Evolutionary conservation across 2,888 invertebrate species (phyloP).

Genomic region (Torymus aiolomorphi): DNA sequence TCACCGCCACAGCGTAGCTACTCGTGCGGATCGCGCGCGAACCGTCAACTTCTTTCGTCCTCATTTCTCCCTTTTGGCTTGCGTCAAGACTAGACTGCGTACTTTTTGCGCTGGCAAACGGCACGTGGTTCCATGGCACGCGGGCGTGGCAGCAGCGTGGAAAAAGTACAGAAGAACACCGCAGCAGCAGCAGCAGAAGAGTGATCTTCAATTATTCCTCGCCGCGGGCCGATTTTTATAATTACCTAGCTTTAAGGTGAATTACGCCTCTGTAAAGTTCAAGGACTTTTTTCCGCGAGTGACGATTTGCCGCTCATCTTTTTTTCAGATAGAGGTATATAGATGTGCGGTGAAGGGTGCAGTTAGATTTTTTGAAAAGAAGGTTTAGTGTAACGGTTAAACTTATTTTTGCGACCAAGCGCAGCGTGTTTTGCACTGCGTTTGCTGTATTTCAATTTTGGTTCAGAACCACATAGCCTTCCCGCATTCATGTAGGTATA

Average conservation of each 20-base stretch:
- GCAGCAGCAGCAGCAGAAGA: too few species aligned
- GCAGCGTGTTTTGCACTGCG: too few species aligned
- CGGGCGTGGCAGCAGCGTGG: constrained; percentile 16
- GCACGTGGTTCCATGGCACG: constrained; percentile 16
- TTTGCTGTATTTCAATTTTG: too few species aligned
- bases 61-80: too few species aligned
- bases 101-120: constrained; percentile 31
- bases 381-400: too few species aligned
- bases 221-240: constrained; percentile 26
- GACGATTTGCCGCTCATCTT: background rate
- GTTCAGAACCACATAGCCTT: too few species aligned
- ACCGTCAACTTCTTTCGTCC: constrained; percentile 21
- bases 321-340: constrained; percentile 7
- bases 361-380: background rate
- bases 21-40: constrained; percentile 13
- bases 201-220: constrained; percentile 41
- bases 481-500: too few species aligned
- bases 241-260: constrained; percentile 43
- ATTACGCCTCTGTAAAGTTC: constrained; percentile 48
- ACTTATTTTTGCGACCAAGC: too few species aligned
- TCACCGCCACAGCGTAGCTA: background rate
- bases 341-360: background rate
- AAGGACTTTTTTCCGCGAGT: constrained; percentile 5
- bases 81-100: too few species aligned
- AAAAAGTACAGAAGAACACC: constrained; percentile 14